Evolutionary conservation across 2,888 invertebrate species (phyloP).

Genomic region (Polyploca ridens): DNA sequence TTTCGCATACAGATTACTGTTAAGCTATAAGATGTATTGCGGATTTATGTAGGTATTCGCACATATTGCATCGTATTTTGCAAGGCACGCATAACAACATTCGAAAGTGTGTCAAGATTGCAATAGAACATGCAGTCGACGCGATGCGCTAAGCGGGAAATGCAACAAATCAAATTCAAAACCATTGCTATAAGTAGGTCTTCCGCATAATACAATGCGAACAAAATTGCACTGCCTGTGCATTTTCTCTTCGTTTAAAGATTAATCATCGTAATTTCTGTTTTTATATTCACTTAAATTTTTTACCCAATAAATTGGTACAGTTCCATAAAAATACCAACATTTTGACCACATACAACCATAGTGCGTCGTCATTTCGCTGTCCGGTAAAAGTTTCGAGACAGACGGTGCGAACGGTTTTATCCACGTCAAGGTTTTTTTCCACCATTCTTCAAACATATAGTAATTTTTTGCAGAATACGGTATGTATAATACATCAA

Average conservation of each 20-base stretch:
- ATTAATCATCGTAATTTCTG: too few relatives aligned
- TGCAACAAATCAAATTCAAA: constrained; percentile 64
- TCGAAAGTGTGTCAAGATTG: constrained; percentile 83
- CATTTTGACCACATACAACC: too few relatives aligned
- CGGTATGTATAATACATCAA: too few relatives aligned
- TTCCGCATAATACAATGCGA: constrained; percentile 38
- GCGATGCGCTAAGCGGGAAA: constrained; percentile 70
- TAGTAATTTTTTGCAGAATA: too few relatives aligned
- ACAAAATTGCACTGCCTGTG: constrained; percentile 12
- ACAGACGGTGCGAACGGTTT: too few relatives aligned
- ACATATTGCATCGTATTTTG: constrained; percentile 72
- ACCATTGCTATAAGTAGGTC: constrained; percentile 53
- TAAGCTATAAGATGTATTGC: constrained; percentile 35
- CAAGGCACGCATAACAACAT: constrained; percentile 77
- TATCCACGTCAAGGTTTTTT: too few relatives aligned
- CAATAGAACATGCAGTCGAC: constrained; percentile 65
- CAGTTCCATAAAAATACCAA: too few relatives aligned
- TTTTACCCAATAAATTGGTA: too few relatives aligned
- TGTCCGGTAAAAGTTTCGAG: too few relatives aligned
- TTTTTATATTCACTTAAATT: too few relatives aligned
- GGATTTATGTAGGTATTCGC: constrained; percentile 43
- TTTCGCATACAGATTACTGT: constrained; percentile 15
- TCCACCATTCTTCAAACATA: too few relatives aligned
- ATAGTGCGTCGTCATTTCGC: too few relatives aligned
- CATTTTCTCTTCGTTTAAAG: neutral